Evolutionary conservation across 2,797 vertebrate genomes (phyloP), one percentile per base, ranked within the genome.

Genomic region (Arctocebus calabarensis): DNA sequence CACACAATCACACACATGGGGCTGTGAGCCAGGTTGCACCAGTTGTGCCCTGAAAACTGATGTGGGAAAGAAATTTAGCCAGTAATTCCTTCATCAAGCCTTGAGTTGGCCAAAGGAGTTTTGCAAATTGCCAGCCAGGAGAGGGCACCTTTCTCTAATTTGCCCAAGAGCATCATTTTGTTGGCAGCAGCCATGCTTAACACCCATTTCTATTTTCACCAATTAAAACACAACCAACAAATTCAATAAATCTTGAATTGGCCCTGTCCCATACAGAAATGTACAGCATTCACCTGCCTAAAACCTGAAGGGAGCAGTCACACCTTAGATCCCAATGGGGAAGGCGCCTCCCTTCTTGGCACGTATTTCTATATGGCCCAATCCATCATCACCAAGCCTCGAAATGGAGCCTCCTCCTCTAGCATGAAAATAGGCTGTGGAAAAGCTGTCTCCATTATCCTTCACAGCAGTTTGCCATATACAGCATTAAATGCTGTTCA

Each of bases 401-500:
- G 79, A 91, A 90, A 71, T 68, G 84, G 74, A 96, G 94, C n/a
- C 84, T 62, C 77, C 84, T 79, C 45, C 84, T 70, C 84, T 37
- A 86, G 78, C 82, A 92, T 32, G 82, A 94, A 96, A 94, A 94
- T 34, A 48, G 81, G 89, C 85, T 90, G 96, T 95, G 88, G 77
- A 95, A 95, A 97, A 95, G 91, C 94, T 61, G 91, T 93, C 84
- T 87, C 91, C 89, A 57, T 82, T 84, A 62, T 85, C 61, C 91
- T 87, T 89, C 94, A 40, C 93, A 61, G 94, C 89, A 82, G 95
- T 96, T 85, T 71, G 94, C 87, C 73, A 70, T 66, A 93, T 91
- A 74, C 75, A 84, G 91, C 91, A 91, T 96, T 93, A 91, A 95
- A 93, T 95, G 95, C 97, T 93, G 97, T 96, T 94, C 94, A 78